phyloP scores from a whole-genome alignment of 2,113 vertebrate genomes.

The Sphaerodactylus townsendi region DNA sequence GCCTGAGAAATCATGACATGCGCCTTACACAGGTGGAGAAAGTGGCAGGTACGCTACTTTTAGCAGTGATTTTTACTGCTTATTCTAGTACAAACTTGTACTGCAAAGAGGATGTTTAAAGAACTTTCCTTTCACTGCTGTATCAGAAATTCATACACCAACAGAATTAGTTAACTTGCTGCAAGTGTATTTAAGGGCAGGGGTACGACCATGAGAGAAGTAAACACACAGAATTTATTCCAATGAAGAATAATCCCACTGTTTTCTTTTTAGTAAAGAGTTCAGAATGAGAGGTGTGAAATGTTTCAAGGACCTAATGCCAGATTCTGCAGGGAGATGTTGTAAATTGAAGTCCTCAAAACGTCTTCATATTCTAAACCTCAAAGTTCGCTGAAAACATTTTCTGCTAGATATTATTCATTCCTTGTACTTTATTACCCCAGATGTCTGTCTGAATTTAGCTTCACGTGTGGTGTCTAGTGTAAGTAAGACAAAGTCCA shows the following conservation, averaged over 20 bases:
- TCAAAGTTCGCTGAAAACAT: too few relatives aligned
- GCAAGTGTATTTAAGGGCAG: neutral
- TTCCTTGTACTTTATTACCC: too few relatives aligned
- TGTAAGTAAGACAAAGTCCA: too few relatives aligned
- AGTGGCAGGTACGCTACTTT: fast-evolving
- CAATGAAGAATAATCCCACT: neutral
- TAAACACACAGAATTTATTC: neutral
- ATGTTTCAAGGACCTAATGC: neutral
- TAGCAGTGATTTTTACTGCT: neutral
- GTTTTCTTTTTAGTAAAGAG: neutral
- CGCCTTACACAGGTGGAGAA: neutral
- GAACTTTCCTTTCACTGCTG: neutral
- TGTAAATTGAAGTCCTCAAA: neutral
- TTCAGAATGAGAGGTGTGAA: neutral
- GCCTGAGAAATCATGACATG: fast-evolving
- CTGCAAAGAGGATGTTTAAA: neutral
- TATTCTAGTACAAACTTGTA: neutral
- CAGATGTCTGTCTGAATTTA: too few relatives aligned
- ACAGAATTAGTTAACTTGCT: neutral
- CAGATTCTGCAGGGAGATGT: neutral
- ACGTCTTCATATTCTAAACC: too few relatives aligned
- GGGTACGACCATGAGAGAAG: neutral
- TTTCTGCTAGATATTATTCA: too few relatives aligned
- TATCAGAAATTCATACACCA: neutral
- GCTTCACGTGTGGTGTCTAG: too few relatives aligned